Percentiles rank a stretch among this genome's conserved stretches.
phyloP scores from a whole-genome alignment of 1,140 invertebrate species.

The Rhopalosiphum padi region DNA sequence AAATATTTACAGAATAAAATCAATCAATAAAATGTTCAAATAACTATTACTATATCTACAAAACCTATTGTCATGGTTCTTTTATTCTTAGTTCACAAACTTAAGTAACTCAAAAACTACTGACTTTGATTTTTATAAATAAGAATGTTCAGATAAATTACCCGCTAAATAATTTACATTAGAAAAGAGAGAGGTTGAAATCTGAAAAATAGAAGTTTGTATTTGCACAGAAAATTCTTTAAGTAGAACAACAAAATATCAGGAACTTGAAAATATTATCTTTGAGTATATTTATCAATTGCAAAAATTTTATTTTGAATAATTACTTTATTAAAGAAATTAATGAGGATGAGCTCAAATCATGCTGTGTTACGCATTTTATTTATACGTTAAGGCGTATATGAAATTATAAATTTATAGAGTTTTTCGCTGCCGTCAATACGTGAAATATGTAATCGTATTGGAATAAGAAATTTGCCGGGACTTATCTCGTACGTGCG shows the following conservation, averaged over 20 bases:
- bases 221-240: no score
- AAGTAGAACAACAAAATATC: no score
- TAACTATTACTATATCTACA: neutral
- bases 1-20: neutral
- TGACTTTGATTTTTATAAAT: neutral
- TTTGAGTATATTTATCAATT: no score
- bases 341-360: no score
- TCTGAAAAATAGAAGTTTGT: neutral
- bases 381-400: neutral
- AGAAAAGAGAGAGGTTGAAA: no score
- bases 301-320: no score
- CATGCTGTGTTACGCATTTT: no score
- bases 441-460: neutral
- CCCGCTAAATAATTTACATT: neutral
- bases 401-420: conserved; percentile 8
- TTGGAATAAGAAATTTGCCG: neutral
- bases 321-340: no score
- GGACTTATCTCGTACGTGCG: neutral
- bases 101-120: neutral
- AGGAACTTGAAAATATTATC: no score
- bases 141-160: neutral
- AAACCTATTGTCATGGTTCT: neutral
- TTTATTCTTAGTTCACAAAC: no score
- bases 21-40: neutral
- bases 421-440: neutral